phyloP scores from a whole-genome alignment of 2,113 vertebrate genomes.

The Mormoops blainvillei region DNA sequence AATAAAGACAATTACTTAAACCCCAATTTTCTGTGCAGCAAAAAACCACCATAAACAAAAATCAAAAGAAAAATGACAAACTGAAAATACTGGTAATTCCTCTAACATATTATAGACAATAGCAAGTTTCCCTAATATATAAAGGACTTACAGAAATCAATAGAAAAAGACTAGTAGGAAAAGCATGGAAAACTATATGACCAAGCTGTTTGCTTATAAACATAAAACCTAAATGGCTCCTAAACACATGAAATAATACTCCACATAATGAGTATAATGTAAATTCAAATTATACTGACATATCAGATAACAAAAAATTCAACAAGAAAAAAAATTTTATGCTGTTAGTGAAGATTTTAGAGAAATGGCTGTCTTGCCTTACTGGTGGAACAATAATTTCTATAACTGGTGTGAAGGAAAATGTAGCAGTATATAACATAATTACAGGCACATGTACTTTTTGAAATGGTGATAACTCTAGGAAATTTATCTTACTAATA shows the following conservation, averaged over 20 bases:
- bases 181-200: background rate
- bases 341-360: background rate
- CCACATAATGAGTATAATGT: background rate
- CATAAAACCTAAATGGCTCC: background rate
- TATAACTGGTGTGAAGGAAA: background rate
- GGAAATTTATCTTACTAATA: background rate
- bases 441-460: background rate
- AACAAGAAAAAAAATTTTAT: background rate
- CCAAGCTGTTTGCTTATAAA: background rate
- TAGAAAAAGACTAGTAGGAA: background rate
- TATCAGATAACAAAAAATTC: background rate
- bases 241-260: background rate
- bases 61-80: slow-evolving; percentile 28
- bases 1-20: slow-evolving; percentile 10
- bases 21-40: background rate
- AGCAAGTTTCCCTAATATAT: background rate
- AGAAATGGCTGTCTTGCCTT: background rate
- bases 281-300: background rate
- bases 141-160: background rate
- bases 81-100: background rate
- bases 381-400: background rate
- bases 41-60: background rate
- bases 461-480: background rate
- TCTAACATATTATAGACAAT: background rate
- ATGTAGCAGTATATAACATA: background rate